Evolutionary conservation across 2,888 invertebrate genomes (phyloP).

Genomic region (Allacma fusca): DNA sequence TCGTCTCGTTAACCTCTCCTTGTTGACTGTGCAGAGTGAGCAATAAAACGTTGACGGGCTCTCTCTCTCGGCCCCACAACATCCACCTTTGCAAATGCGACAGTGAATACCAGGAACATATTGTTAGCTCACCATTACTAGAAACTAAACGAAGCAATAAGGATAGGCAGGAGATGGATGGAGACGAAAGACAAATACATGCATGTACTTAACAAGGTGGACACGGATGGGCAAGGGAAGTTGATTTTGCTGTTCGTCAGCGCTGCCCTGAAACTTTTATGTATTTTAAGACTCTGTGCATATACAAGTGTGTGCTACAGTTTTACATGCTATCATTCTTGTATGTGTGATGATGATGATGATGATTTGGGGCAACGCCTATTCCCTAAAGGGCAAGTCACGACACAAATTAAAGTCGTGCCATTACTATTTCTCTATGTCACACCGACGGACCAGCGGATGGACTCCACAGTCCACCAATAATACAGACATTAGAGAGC

Average conservation of each 20-base stretch:
- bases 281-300: neutral
- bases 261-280: neutral
- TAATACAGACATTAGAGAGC: conserved; percentile 5
- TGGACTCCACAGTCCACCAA: conserved; percentile 21
- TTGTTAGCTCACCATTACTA: conserved; percentile 13
- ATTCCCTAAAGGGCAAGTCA: conserved; percentile 61
- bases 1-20: conserved; percentile 19
- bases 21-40: neutral
- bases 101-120: neutral
- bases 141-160: conserved; percentile 8
- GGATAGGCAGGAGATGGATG: conserved; percentile 9
- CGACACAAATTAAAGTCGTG: conserved; percentile 61
- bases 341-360: conserved; percentile 33
- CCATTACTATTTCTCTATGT: conserved; percentile 45
- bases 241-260: conserved; percentile 28
- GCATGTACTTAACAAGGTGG: conserved; percentile 36
- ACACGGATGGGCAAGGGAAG: conserved; percentile 41
- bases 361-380: conserved; percentile 54
- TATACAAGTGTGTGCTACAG: neutral
- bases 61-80: neutral
- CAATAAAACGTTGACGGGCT: neutral
- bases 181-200: conserved; percentile 16
- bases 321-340: conserved; percentile 6
- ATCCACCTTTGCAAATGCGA: too few relatives aligned
- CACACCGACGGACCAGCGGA: conserved; percentile 41